These are phyloP conservation scores for Ornithorhynchus anatinus DNA, from an alignment of 2,113 vertebrate species.

Conservation along the genomic window DNA sequence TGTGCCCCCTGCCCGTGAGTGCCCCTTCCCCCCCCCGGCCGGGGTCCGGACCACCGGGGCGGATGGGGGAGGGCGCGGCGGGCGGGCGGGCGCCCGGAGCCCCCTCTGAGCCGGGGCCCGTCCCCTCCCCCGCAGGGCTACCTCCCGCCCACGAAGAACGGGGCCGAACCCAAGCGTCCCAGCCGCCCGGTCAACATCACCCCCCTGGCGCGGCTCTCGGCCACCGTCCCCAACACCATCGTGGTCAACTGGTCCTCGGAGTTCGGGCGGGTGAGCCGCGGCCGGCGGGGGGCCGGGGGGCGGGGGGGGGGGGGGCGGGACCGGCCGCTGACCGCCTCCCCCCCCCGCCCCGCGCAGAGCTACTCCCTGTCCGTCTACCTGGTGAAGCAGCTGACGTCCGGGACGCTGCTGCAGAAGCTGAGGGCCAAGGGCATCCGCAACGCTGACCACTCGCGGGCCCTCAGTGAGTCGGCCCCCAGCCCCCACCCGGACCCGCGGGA, in stretches of 20 bases:
- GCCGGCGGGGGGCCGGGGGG: neutral
- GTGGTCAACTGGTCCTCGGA: conserved; percentile 79
- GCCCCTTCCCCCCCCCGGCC: neutral
- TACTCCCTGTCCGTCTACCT: conserved; percentile 79
- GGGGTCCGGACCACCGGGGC: too few species aligned
- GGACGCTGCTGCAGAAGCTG: conserved; percentile 73
- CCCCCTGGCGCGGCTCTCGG: conserved; percentile 65
- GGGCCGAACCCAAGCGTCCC: conserved; percentile 72
- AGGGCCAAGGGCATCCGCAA: conserved; percentile 78
- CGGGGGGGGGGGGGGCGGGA: neutral
- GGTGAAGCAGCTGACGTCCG: conserved; percentile 76
- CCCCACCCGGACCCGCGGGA: neutral
- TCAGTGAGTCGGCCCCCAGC: conserved; percentile 64
- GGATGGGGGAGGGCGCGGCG: too few species aligned
- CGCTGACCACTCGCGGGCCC: conserved; percentile 74
- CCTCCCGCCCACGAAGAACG: conserved; percentile 75
- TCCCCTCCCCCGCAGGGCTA: conserved; percentile 62
- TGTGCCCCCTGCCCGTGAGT: conserved; percentile 77
- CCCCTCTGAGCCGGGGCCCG: neutral
- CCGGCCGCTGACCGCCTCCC: conserved; percentile 9
- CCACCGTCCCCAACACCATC: conserved; percentile 70
- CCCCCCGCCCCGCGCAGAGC: conserved; percentile 54
- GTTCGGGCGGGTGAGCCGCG: conserved; percentile 70
- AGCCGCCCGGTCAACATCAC: conserved; percentile 78
- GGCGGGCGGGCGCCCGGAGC: neutral